Evolutionary conservation across 2,888 invertebrate genomes (phyloP).

Genomic region (Metalampra italica): DNA sequence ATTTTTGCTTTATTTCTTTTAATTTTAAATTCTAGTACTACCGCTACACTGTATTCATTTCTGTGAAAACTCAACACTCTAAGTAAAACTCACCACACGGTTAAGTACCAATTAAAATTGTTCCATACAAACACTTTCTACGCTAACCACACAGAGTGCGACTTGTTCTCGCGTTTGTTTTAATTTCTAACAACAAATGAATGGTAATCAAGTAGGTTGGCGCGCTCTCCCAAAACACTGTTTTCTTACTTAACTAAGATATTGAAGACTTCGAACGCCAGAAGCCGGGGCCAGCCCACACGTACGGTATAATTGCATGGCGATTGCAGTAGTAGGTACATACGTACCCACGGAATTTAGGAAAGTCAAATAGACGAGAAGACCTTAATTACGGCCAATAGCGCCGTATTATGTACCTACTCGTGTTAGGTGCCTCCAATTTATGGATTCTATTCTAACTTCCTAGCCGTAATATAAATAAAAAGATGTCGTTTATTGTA

Average conservation of each 20-base stretch:
- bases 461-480: too few relatives aligned
- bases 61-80: too few relatives aligned
- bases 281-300: background rate
- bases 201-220: conserved; percentile 35
- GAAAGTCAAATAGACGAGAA: background rate
- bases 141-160: conserved; percentile 18
- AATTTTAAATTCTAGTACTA: too few relatives aligned
- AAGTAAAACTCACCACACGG: background rate
- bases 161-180: conserved; percentile 46
- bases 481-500: too few relatives aligned
- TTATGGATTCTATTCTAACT: too few relatives aligned
- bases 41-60: too few relatives aligned
- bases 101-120: conserved; percentile 42
- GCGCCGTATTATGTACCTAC: too few relatives aligned
- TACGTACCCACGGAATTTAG: too few relatives aligned
- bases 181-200: conserved; percentile 62
- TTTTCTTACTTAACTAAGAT: conserved; percentile 31
- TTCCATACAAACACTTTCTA: conserved; percentile 49
- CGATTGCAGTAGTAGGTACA: too few relatives aligned
- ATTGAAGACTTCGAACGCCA: conserved; percentile 1
- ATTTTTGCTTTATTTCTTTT: too few relatives aligned
- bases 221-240: conserved; percentile 40
- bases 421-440: too few relatives aligned
- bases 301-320: too few relatives aligned
- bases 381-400: background rate